Base-by-base conservation (phyloP, 2,797 vertebrate species). In the Triplophysa yarkandensis region DNA sequence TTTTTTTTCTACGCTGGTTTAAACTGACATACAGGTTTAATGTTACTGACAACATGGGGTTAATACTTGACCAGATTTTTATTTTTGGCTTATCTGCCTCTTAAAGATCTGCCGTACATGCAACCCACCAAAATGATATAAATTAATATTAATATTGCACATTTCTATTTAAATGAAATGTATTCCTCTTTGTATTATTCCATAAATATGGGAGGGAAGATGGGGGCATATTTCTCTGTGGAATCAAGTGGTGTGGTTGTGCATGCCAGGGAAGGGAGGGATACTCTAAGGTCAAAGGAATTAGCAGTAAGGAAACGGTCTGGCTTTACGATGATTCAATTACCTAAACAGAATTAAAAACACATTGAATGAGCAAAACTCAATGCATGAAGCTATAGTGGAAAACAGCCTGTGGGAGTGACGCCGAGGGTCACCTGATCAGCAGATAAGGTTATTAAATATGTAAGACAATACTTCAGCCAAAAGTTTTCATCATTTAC, bases 151-250 rank as follows among this genome's bases (percentile, higher is more conserved):
- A n/a, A n/a, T 2, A 30, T 57, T n/a, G 16, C 6, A 57, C 54
- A 32, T 30, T 13, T 3, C 54, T n/a, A 57, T 1, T 36, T 62
- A 2, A 17, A 36, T 21, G 11, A n/a, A 11, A 1, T 62, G n/a
- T 19, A 65, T 30, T 11, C 19, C 17, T 71, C 6, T 17, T 46
- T 6, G 11, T 34, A 46, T 69, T 30, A 60, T 23, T 17, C 21
- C 9, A 17, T 16, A 23, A 4, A 11, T 58, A 30, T 62, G 72
- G 8, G 11, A 67, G 28, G 25, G 13, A 70, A 70, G 57, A 68
- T 39, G 46, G 23, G 39, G 17, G 14, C 52, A 70, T 73, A 78
- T 77, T 74, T 69, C 48, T 81, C 34, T 68, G 60, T 61, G 68
- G 27, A 63, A 57, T 73, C 67, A 36, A 25, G 48, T 65, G 63